phyloP scores from a whole-genome alignment of 2,888 invertebrate genomes.

The Synergus itoensis region DNA sequence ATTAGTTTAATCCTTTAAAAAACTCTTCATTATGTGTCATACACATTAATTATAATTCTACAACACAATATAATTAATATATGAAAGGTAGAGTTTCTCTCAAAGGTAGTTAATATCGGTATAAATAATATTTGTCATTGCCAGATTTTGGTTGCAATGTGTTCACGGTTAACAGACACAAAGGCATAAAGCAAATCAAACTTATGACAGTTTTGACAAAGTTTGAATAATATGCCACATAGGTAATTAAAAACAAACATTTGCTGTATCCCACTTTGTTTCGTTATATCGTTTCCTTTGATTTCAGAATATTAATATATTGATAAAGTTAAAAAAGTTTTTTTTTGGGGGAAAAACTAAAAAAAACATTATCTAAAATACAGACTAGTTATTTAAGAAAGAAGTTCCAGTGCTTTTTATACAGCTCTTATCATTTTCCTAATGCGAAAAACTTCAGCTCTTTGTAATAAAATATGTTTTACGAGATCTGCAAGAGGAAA shows the following conservation, averaged over 20 bases:
- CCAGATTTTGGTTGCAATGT: background rate
- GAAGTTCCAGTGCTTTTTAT: background rate
- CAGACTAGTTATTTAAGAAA: background rate
- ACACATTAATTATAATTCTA: too few species aligned
- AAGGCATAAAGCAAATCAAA: conserved; percentile 8
- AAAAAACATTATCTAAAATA: background rate
- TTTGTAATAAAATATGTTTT: conserved; percentile 26
- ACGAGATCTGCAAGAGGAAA: conserved; percentile 31
- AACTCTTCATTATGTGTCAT: too few species aligned
- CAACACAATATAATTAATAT: too few species aligned
- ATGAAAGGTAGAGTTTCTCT: background rate
- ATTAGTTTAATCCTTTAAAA: too few species aligned
- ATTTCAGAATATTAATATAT: background rate
- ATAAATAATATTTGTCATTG: conserved; percentile 25
- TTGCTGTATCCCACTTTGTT: conserved; percentile 3
- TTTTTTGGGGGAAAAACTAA: background rate
- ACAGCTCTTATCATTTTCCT: conserved; percentile 14
- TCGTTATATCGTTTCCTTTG: background rate
- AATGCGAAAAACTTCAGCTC: conserved; percentile 8
- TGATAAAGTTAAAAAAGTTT: background rate
- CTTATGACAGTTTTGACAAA: conserved; percentile 11
- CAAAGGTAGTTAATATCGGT: background rate
- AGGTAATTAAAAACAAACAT: conserved; percentile 31
- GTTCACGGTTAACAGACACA: background rate
- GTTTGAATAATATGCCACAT: background rate